Percentiles rank a stretch among this genome's conserved stretches.
These are phyloP conservation scores for Teleopsis dalmanni DNA, from an alignment of 1,140 invertebrate species.

Conservation along the genomic window DNA sequence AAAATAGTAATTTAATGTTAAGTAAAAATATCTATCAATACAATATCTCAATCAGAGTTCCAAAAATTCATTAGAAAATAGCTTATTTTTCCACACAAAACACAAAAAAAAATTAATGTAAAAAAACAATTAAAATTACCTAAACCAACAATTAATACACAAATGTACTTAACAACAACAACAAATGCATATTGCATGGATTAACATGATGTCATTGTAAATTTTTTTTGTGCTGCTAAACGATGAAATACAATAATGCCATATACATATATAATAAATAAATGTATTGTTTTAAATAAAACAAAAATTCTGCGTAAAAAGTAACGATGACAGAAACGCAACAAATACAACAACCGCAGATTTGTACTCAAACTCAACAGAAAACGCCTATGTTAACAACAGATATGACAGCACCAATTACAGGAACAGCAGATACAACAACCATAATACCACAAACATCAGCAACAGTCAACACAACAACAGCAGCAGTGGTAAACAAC, in stretches of 20 bases:
- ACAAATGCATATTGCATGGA: constrained; percentile 18
- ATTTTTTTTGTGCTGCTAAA: constrained; percentile 37
- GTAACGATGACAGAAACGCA: not conserved
- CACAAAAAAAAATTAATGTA: too few species aligned
- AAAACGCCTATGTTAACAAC: constrained; percentile 11
- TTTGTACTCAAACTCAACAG: constrained; percentile 7
- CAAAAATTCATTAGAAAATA: too few species aligned
- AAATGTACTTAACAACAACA: constrained; percentile 3
- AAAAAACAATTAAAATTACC: not conserved
- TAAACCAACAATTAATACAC: constrained; percentile 11
- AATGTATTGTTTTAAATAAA: constrained; percentile 9
- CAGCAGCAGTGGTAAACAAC: not conserved
- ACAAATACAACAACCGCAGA: constrained; percentile 16
- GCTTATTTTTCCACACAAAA: too few species aligned
- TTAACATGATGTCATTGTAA: constrained; percentile 42
- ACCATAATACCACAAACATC: not conserved
- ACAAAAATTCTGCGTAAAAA: too few species aligned
- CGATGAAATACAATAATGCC: too few species aligned
- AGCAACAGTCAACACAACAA: not conserved
- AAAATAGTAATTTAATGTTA: too few species aligned
- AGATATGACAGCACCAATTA: not conserved
- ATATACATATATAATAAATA: too few species aligned
- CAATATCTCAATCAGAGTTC: too few species aligned
- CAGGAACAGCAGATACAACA: not conserved
- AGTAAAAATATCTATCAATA: too few species aligned